Conservation (phyloP, 2,888 invertebrate genomes). For the Agonopterix subpropinquella region DNA sequence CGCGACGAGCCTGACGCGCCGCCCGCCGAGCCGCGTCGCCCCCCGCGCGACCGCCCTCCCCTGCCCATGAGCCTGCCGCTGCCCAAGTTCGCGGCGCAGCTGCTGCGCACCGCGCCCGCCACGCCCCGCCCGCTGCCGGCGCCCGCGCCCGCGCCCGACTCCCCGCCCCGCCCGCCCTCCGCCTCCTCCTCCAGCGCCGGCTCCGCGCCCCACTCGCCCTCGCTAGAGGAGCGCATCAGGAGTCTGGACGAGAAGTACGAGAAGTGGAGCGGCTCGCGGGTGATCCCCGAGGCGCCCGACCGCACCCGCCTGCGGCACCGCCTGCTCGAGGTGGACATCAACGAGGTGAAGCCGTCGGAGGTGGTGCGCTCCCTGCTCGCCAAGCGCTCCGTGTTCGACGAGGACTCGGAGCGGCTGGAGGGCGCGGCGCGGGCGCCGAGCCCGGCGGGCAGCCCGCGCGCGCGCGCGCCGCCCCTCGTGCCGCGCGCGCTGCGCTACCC, state of each 20-base stretch:
- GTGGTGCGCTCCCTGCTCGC: slow-evolving; percentile 94
- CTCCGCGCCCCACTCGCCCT: slow-evolving; percentile 83
- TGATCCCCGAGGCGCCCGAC: slow-evolving; percentile 75
- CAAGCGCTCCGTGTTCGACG: slow-evolving; percentile 96
- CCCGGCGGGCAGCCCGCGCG: slow-evolving; percentile 44
- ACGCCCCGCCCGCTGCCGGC: slow-evolving; percentile 59
- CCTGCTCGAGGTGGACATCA: slow-evolving; percentile 85
- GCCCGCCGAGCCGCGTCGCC: slow-evolving; percentile 85
- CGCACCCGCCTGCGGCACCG: slow-evolving; percentile 81
- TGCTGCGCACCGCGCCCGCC: slow-evolving; percentile 70
- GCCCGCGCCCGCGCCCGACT: slow-evolving; percentile 76
- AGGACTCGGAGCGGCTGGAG: slow-evolving; percentile 94
- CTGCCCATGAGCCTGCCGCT: slow-evolving; percentile 89
- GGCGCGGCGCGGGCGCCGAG: slow-evolving; percentile 91
- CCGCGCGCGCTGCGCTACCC: slow-evolving; percentile 82
- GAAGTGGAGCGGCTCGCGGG: slow-evolving; percentile 85
- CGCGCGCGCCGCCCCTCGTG: slow-evolving; percentile 52
- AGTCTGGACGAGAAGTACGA: slow-evolving; percentile 96
- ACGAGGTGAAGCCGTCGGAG: slow-evolving; percentile 92
- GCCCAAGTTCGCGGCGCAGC: slow-evolving; percentile 89
- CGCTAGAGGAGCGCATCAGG: slow-evolving; percentile 92
- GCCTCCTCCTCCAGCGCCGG: slow-evolving; percentile 85
- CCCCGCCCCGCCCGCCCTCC: slow-evolving; percentile 81
- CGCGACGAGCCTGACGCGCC: slow-evolving; percentile 86
- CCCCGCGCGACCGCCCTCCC: slow-evolving; percentile 77